Base-by-base conservation (phyloP, 2,797 vertebrate genomes). In the Lagodon rhomboides region DNA sequence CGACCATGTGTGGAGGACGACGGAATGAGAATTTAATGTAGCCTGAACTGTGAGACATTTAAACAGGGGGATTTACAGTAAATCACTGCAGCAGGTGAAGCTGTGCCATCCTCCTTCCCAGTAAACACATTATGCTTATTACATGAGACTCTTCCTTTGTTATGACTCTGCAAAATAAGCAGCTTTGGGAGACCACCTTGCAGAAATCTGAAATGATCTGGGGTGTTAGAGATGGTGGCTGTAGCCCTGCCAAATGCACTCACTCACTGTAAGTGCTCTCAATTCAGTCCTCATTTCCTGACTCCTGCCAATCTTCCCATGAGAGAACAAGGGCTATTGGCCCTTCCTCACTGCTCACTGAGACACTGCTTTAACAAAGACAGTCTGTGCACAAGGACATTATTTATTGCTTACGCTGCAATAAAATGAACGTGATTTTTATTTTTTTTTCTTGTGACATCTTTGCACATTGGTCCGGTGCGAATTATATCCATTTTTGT, bases 201-300 rank as follows among this genome's bases (percentile, higher is more conserved):
- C 77, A 83, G 74, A 84, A 77, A 86, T 84, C n/a, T 74, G 65
- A 86, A 89, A 83, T 85, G 12, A 79, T 20, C 72, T 23, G 3
- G 50, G 77, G 72, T 77, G 68, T 66, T 54, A 61, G 80, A 66
- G 51, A 63, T 27, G 53, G 71, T 50, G 75, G 73, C 66, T 82
- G 76, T 16, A 49, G 79, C 25, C 3, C 53, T 68, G 90, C 90
- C 89, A 91, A 89, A 85, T 81, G 79, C 90, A 86, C 85, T 81
- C 78, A 59, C 83, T 86, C 73, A 53, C 47, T 77, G 34, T 87
- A 89, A 91, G 89, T 92, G 92, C 87, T 78, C 85, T 85, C 70
- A 50, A 65, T 82, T 76, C 83, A 60, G 65, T 68, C 74, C 66
- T 86, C 82, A 77, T 86, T 89, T 87, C 89, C 85, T 82, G 86